These are phyloP conservation scores for Euproctis similis DNA, from an alignment of 2,888 invertebrate genomes.

Conservation along the genomic window DNA sequence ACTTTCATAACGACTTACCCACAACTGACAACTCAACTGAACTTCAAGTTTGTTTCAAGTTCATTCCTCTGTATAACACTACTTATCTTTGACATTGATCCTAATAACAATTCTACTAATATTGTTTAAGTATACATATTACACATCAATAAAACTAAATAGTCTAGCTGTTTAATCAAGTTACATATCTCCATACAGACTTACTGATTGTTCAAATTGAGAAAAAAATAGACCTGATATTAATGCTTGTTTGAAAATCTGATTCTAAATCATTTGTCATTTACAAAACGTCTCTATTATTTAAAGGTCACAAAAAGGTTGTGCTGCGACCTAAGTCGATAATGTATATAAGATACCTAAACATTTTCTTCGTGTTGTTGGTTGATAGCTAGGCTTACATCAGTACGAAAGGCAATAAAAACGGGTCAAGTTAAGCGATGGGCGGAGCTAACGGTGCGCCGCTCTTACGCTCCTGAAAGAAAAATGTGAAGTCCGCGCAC, in stretches of 20 bases:
- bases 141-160: too few relatives aligned
- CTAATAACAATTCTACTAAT: too few relatives aligned
- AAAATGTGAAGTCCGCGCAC: slow-evolving; percentile 70
- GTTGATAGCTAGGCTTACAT: slow-evolving; percentile 59
- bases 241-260: too few relatives aligned
- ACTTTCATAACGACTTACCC: slow-evolving; percentile 68
- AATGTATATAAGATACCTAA: slow-evolving; percentile 58
- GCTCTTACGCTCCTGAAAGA: slow-evolving; percentile 71
- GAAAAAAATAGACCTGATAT: too few relatives aligned
- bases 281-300: slow-evolving; percentile 52
- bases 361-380: slow-evolving; percentile 65
- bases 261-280: slow-evolving; percentile 49
- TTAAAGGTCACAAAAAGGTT: slow-evolving; percentile 43
- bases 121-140: too few relatives aligned
- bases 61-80: too few relatives aligned
- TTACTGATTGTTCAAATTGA: too few relatives aligned
- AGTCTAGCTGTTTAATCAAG: too few relatives aligned
- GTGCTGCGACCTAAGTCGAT: slow-evolving; percentile 52
- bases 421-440: slow-evolving; percentile 62
- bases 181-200: too few relatives aligned
- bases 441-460: slow-evolving; percentile 58
- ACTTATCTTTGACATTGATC: too few relatives aligned
- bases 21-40: slow-evolving; percentile 61
- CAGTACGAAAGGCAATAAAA: slow-evolving; percentile 62
- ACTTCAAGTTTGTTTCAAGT: slow-evolving; percentile 69